Evolutionary conservation across 2,113 vertebrate species (phyloP), one percentile per base, ranked within the genome.

Genomic region (Neogobius melanostomus): DNA sequence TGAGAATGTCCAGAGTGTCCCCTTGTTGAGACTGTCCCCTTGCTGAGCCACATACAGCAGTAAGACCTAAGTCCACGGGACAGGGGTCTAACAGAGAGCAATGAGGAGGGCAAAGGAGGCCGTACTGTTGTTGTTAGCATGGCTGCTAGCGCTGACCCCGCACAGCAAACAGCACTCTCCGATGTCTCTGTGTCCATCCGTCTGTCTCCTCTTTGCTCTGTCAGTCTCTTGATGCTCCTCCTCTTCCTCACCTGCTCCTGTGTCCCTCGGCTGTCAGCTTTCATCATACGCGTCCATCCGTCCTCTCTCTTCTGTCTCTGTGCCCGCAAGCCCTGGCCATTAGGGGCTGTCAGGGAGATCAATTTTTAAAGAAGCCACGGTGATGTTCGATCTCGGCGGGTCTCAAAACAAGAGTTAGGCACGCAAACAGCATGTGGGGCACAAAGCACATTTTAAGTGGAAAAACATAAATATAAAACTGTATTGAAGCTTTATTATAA

Each of bases 321-420:
- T 74, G 72, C 72, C 82, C 66, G 72, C 68, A 11, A 74, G 83
- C 64, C 14, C 46, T 0, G 54, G 74, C 80, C 83, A 83, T 90
- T 86, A 82, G 80, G 60, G 72, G 68, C 69, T 75, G 76, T 85
- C 85, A 81, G 66, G 59, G 63, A 52, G 64, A 82, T 86, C 57
- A 70, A 87, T 88, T 77, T 86, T 87, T 89, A 76, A 88, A 83
- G 77, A 70, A 64, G 9, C 51, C 1, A 28, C 47, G 71, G 75
- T 68, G 82, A 59, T 71, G 71, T 48, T 74, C 60, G 7, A 59
- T 66, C 46, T 2, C 28, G 66, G 44, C 57, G 65, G 46, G 72
- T 36, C 43, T 60, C 53, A 77, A 43, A 1, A 63, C 71, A 16
- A 65, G 45, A 36, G 53, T 63, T 21, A 62, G 45, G 62, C 72